A percentile compares a stretch with the other conserved stretches of the same genome.
Conservation (phyloP, 2,888 invertebrate genomes). For the Cephus runcator region DNA sequence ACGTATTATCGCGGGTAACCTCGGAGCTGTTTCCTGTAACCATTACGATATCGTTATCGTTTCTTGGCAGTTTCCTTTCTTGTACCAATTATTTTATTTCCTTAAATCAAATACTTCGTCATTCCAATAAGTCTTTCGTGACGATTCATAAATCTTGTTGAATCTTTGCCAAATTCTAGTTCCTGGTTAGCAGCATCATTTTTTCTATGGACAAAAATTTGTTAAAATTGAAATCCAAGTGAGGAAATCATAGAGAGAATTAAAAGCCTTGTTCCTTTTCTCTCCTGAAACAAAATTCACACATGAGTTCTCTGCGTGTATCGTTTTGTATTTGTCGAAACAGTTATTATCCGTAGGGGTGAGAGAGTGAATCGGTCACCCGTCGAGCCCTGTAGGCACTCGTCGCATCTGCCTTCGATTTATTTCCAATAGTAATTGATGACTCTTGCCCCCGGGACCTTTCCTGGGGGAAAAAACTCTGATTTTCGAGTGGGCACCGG, state of each 20-base stretch:
- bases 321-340: slow-evolving; percentile 50
- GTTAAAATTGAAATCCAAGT: neutral
- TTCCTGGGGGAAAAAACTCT: slow-evolving; percentile 26
- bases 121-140: neutral
- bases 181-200: too few relatives aligned
- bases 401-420: slow-evolving; percentile 62
- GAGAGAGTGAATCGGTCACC: slow-evolving; percentile 39
- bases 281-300: neutral
- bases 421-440: slow-evolving; percentile 62
- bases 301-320: slow-evolving; percentile 30
- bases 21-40: neutral
- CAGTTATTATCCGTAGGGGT: slow-evolving; percentile 44
- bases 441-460: slow-evolving; percentile 43
- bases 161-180: neutral
- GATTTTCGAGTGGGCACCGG: slow-evolving; percentile 41
- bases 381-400: slow-evolving; percentile 49
- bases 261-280: slow-evolving; percentile 2
- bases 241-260: neutral
- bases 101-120: neutral
- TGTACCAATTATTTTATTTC: neutral
- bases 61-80: neutral
- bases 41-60: neutral
- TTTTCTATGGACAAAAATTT: neutral
- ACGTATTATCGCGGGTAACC: neutral
- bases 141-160: neutral